Evolutionary conservation across 2,113 vertebrate genomes (phyloP), one percentile per base, ranked within the genome.

Genomic region (Todiramphus chloris): DNA sequence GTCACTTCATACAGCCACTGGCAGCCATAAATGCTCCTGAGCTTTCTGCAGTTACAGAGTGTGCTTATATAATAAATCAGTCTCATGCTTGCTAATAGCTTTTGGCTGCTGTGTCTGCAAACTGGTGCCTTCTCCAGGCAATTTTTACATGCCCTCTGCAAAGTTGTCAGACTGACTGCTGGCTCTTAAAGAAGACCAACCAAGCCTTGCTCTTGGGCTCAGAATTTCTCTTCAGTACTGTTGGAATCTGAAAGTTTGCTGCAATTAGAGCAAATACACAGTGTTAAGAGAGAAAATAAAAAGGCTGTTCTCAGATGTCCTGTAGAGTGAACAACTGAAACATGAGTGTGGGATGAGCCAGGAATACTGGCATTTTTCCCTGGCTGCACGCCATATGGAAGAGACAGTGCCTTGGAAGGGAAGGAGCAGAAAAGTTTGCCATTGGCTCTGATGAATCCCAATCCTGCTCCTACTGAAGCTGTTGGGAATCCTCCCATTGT

Each of bases 331-430:
- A 92, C 94, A 94, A 91, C 96, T 85, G 92, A 94, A 93, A 95
- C 62, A 37, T 21, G 50, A 91, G 92, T 74, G 84, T 82, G 93
- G 86, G 89, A 95, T 85, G 81, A 93, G 84, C 81, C 93, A 94
- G 86, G 83, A 96, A 87, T 93, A 73, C 77, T 89, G 90, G 90
- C 60, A 23, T 93, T 89, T 93, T 96, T 66, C 67, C 93, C 87
- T 94, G 95, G 87, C 94, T 93, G 73, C 55, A 76, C 1, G 4
- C 73, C 46, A 21, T 91, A 73, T 84, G 92, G 95, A 96, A 95
- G 96, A 97, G 95, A 96, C 94, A 96, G 94, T 97, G 96, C 95
- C 96, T 97, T 97, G 96, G 96, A 97, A 96, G 96, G 95, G 96
- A 96, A 94, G 74, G 95, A 96, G 96, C 81, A 89, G 92, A 66